Percentiles rank a stretch among this genome's conserved stretches.
Conservation (phyloP, 2,797 vertebrate genomes). For the Otolemur crassicaudatus region DNA sequence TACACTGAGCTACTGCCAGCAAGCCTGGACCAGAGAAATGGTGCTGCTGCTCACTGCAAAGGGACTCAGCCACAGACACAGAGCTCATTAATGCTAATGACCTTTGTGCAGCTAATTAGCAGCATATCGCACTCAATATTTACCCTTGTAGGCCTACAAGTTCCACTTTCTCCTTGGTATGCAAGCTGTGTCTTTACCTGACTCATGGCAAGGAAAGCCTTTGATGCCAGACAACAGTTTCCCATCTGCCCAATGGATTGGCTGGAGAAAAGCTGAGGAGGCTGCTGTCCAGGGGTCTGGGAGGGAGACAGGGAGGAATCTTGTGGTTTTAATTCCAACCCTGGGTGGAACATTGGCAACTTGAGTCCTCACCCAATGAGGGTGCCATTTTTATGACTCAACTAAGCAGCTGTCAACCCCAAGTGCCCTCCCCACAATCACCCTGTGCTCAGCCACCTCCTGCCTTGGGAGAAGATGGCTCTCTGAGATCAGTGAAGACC, state of each 20-base stretch:
- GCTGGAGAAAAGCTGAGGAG: not conserved
- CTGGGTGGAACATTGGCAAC: not conserved
- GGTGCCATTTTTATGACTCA: constrained; percentile 36
- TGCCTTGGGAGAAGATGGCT: not conserved
- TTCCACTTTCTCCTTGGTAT: constrained; percentile 75
- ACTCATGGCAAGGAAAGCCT: constrained; percentile 48
- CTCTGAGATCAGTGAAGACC: not conserved
- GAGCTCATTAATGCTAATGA: constrained; percentile 79
- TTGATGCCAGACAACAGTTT: not conserved
- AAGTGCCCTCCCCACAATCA: not conserved
- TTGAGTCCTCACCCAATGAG: not conserved
- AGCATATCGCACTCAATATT: constrained; percentile 79
- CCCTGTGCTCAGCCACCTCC: not conserved
- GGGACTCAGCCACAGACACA: constrained; percentile 57
- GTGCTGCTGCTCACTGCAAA: not conserved
- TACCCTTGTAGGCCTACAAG: constrained; percentile 71
- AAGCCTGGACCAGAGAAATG: constrained; percentile 31
- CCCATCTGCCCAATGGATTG: not conserved
- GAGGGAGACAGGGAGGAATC: not conserved
- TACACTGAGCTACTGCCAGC: not conserved
- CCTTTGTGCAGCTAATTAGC: constrained; percentile 80
- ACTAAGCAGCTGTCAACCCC: not conserved
- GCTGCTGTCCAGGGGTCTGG: not conserved
- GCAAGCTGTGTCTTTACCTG: constrained; percentile 71
- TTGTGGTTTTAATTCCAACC: not conserved